Base-by-base conservation (phyloP, 2,113 vertebrate species). In the Solea solea region DNA sequence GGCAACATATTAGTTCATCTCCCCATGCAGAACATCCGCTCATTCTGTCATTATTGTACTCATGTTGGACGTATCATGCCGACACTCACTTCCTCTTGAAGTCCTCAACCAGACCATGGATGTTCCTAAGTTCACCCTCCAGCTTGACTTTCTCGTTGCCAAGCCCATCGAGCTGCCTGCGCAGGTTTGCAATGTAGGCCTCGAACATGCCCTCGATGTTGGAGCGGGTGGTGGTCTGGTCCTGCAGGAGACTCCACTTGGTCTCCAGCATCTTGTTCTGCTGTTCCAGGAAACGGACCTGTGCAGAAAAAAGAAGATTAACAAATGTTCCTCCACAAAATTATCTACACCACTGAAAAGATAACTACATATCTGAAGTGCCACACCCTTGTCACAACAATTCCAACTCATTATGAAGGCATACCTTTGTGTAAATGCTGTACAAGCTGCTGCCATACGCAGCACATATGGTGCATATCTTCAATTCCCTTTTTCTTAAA, bases 211-310 rank as follows among this genome's bases (percentile, higher is more conserved):
- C 78, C 0, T 99, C 95, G 42, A 98, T 94, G 88, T 91, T 96
- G 82, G 87, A 83, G 3, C 41, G 76, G 44, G 77, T 86, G 55
- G 91, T 92, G 73, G 96, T 95, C 91, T 98, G 96, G 28, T 95
- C 94, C 81, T 99, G 96, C 44, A 99, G 94, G 57, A 98, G 94
- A 5, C 59, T 91, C 97, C 97, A 99, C 84, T 98, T 98, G 90
- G 98, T 98, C 88, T 99, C 97, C 91, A 99, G 88, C 88, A 98
- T 96, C 88, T 99, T 99, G 91, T 99, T 99, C 92, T 99, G 95
- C 91, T 99, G 97, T 78, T 99, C 98, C 91, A 99, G 87, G 84
- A 96, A 97, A 16, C 96, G 94, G n/a, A 98, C 97, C 97, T 95
- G 78, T 15, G 51, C 54, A 66, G 25, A 53, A 3, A 84, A 83